Evolutionary conservation across 2,113 vertebrate species (phyloP).

Genomic region (Gavialis gangeticus): DNA sequence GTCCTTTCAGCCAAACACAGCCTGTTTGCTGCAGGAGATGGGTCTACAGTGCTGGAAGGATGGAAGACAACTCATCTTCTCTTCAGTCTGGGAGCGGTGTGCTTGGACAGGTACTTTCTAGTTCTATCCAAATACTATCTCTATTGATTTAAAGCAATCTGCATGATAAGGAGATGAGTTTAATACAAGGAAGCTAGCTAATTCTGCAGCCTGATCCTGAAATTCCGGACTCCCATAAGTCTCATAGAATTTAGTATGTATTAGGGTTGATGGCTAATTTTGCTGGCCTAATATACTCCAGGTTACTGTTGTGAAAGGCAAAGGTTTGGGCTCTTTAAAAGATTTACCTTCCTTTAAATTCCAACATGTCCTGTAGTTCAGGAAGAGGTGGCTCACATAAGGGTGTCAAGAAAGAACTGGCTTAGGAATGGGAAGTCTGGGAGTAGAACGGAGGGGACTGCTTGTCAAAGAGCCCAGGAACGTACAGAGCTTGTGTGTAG

Average conservation of each 20-base stretch:
- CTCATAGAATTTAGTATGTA: neutral
- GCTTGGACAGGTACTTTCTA: constrained; percentile 91
- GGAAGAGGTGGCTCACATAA: neutral
- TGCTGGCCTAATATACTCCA: neutral
- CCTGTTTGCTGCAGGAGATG: constrained; percentile 84
- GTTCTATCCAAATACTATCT: neutral
- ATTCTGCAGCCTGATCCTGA: neutral
- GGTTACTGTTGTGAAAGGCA: neutral
- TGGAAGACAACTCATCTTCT: constrained; percentile 97
- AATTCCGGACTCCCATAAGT: neutral
- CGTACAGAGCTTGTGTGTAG: neutral
- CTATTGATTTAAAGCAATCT: neutral
- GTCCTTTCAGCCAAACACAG: constrained; percentile 90
- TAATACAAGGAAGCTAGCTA: neutral
- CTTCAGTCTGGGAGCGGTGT: constrained; percentile 94
- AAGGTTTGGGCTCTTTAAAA: neutral
- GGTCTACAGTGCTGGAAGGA: constrained; percentile 80
- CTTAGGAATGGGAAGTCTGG: neutral
- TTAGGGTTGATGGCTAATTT: neutral
- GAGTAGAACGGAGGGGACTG: neutral
- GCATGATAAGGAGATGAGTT: neutral
- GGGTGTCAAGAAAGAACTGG: neutral
- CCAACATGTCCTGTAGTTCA: neutral
- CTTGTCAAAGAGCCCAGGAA: neutral
- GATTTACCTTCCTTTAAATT: neutral